Base-by-base conservation (phyloP, 2,113 vertebrate genomes). In the Ochotona curzoniae region DNA sequence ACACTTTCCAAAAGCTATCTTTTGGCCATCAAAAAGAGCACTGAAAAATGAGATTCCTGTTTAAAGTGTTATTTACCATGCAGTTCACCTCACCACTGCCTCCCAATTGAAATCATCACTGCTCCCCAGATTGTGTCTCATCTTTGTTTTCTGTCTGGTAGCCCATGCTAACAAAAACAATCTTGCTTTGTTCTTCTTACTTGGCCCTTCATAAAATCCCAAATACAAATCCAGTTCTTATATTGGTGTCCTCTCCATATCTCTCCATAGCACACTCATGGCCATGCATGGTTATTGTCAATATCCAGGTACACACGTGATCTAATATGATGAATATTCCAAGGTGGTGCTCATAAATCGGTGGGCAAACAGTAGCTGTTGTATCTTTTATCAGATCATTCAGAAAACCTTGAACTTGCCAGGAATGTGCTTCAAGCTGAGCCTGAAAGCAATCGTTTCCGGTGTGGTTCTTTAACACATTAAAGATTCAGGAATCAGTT, bases 31-130 rank as follows among this genome's bases (percentile, higher is more conserved):
- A 85, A 94, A 93, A 95, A 17, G 63, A n/a, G 25, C 10, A 78
- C 63, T 64, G 84, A 84, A 91, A 82, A 95, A 89, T 30, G 66
- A 90, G 35, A 79, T 88, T 94, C 35, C 47, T 44, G 64, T 93
- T 84, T 84, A 51, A 54, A 81, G 64, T 44, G 61, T 73, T 64
- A 73, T 75, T 44, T 44, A 17, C 30, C 28, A 60, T 75, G 17
- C 9, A 30, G 10, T 63, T 73, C 69, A 79, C 28, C 30, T 78
- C 32, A 70, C 54, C 25, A 23, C 54, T 25, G 20, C 61, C 60
- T 91, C 35, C 57, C 0, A 14, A 20, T 8, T 13, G 32, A 21
- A 63, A 14, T 25, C 10, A 47, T 11, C 1, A 1, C 51, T 64
- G 18, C 47, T 61, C 63, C 87, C 44, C 54, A 35, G 83, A 67